Base-by-base conservation (phyloP, 2,797 vertebrate species). In the Hoplostethus mediterraneus region DNA sequence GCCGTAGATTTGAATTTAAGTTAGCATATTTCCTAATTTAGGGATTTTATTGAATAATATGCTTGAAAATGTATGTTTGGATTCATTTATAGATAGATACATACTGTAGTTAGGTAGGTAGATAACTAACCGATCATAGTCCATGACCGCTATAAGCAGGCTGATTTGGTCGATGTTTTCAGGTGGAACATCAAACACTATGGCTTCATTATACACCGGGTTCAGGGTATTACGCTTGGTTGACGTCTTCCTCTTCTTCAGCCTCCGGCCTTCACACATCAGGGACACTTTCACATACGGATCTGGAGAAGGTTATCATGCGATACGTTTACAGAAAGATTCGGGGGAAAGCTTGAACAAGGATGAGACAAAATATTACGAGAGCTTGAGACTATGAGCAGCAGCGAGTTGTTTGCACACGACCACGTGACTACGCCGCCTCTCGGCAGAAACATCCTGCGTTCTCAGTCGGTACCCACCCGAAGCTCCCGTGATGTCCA, bases 401-500 rank as follows among this genome's bases (percentile, higher is more conserved):
- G 10, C 6, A 6, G 10, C 38, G 10, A 40, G 6, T 40, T 40
- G 38, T 6, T 40, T 9, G 21, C 1, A 21, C 21, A 1, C 1
- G 21, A 21, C 21, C 48, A 14, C 60, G 2, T 60, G 16, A 60
- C 42, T 11, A 0, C 33, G 2, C 1, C 6, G 31, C 33, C 30
- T 73, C 45, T 51, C 38, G 48, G n/a, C 16, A 6, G 44, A 58
- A 59, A 21, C 21, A 45, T 11, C 17, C 9, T 31, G 16, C 14
- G 56, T 11, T 66, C 44, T 55, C 45, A 42, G 66, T 47, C 36
- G 40, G 58, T 51, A 55, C 89, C 63, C 90, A 99, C 98, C 98
- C 91, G 98, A 99, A 83, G 98, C 98, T 92, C 98, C 98, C 6
- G 98, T 99, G 92, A 99, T 99, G 92, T 99, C 98, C 98, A 99